These are phyloP conservation scores for Aethes cnicana DNA, from an alignment of 2,888 invertebrate genomes.

Conservation along the genomic window DNA sequence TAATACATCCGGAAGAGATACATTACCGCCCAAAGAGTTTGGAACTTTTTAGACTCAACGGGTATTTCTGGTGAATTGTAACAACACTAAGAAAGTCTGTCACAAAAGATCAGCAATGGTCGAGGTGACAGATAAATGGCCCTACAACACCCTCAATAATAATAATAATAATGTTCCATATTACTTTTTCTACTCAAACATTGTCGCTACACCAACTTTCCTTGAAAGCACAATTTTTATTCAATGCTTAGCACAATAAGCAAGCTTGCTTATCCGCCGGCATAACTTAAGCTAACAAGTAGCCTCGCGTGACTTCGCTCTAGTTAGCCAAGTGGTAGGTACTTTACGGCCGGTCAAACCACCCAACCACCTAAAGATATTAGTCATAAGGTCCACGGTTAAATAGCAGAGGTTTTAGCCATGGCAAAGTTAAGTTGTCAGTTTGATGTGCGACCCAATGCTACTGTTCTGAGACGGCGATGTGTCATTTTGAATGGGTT, in stretches of 20 bases:
- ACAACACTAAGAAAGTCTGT: no score
- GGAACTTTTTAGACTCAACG: no score
- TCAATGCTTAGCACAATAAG: constrained; percentile 55
- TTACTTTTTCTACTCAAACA: constrained; percentile 26
- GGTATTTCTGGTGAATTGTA: no score
- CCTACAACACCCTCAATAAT: no score
- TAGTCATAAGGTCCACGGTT: constrained; percentile 3
- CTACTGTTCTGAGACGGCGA: constrained; percentile 43
- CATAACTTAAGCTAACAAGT: constrained; percentile 71
- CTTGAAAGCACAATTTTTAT: constrained; percentile 48
- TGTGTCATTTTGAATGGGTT: constrained; percentile 49
- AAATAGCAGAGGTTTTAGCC: neutral
- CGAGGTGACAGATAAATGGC: no score
- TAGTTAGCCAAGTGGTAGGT: constrained; percentile 44
- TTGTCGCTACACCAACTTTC: constrained; percentile 43
- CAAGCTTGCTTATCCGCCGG: constrained; percentile 60
- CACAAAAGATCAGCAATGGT: no score
- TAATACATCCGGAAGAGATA: no score
- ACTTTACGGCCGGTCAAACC: constrained; percentile 10
- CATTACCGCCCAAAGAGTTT: no score
- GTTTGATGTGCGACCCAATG: constrained; percentile 36
- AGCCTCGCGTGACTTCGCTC: constrained; percentile 54
- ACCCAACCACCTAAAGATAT: neutral
- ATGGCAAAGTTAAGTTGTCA: constrained; percentile 28
- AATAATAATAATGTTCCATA: neutral